These are phyloP conservation scores for Ptilodon capucinus DNA, from an alignment of 2,888 invertebrate species.

Conservation along the genomic window DNA sequence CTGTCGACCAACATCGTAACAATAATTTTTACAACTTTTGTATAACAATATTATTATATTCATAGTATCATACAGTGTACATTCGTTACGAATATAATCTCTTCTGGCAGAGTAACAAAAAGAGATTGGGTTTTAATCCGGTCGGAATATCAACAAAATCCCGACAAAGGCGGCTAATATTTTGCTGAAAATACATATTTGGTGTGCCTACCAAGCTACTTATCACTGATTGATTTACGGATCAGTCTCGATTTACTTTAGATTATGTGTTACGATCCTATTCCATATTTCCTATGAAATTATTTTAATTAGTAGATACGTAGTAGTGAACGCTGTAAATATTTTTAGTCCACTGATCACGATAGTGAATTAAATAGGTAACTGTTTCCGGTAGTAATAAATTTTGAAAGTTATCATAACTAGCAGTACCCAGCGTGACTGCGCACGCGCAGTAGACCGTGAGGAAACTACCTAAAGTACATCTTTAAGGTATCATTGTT, in stretches of 20 bases:
- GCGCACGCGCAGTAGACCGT: no score
- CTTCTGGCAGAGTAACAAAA: slow-evolving; percentile 60
- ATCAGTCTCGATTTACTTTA: slow-evolving; percentile 32
- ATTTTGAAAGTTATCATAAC: no score
- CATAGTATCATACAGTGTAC: slow-evolving; percentile 37
- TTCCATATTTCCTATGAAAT: slow-evolving; percentile 4
- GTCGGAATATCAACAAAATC: slow-evolving; percentile 52
- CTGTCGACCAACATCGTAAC: slow-evolving; percentile 30
- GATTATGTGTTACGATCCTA: slow-evolving; percentile 2
- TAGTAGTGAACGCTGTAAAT: no score
- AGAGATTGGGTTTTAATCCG: slow-evolving; percentile 65
- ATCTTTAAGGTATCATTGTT: no score
- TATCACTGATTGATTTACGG: slow-evolving; percentile 48
- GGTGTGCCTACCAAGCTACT: slow-evolving; percentile 39
- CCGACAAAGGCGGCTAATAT: slow-evolving; percentile 45
- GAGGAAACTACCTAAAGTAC: no score
- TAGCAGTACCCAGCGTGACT: no score
- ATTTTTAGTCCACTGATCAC: no score
- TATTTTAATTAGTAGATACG: no score
- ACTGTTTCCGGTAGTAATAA: no score
- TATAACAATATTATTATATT: slow-evolving; percentile 41
- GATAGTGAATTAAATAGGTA: no score
- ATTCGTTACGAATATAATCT: slow-evolving; percentile 51
- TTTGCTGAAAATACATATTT: slow-evolving; percentile 50
- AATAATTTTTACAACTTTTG: slow-evolving; percentile 42